These are phyloP conservation scores for Caenorhabditis virilis DNA, from an alignment of 2,888 invertebrate species.

Conservation along the genomic window DNA sequence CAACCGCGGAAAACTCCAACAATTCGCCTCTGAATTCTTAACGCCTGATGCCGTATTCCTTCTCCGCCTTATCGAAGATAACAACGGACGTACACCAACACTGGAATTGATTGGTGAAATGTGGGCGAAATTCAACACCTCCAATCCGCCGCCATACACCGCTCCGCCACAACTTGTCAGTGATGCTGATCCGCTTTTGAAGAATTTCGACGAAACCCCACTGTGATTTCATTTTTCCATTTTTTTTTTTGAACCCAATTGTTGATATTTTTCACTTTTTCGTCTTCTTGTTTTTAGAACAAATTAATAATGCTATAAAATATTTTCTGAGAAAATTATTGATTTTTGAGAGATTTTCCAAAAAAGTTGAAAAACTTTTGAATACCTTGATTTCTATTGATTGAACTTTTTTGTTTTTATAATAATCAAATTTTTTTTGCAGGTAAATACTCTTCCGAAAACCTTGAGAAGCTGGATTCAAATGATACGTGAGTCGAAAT, in stretches of 20 bases:
- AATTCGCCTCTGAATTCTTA: slow-evolving; percentile 53
- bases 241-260: slow-evolving; percentile 8
- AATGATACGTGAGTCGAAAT: too few species aligned
- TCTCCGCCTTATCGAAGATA: slow-evolving; percentile 49
- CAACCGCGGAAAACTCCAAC: slow-evolving; percentile 38
- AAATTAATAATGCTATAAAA: too few species aligned
- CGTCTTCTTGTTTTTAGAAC: slow-evolving; percentile 3
- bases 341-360: too few species aligned
- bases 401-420: too few species aligned
- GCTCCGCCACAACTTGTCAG: slow-evolving; percentile 35
- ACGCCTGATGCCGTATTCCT: slow-evolving; percentile 65
- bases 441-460: too few species aligned
- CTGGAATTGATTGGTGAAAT: slow-evolving; percentile 28
- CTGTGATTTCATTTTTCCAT: slow-evolving; percentile 23
- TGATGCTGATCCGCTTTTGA: slow-evolving; percentile 34
- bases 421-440: too few species aligned
- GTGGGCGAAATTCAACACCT: slow-evolving; percentile 33
- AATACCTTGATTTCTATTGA: too few species aligned
- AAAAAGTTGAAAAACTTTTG: too few species aligned
- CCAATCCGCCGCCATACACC: slow-evolving; percentile 35
- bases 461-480: too few species aligned
- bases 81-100: slow-evolving; percentile 36
- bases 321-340: too few species aligned
- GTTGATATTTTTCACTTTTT: slow-evolving; percentile 4
- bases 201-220: slow-evolving; percentile 33